Conservation (phyloP, 2,888 invertebrate genomes). For the Gryllus longicercus region DNA sequence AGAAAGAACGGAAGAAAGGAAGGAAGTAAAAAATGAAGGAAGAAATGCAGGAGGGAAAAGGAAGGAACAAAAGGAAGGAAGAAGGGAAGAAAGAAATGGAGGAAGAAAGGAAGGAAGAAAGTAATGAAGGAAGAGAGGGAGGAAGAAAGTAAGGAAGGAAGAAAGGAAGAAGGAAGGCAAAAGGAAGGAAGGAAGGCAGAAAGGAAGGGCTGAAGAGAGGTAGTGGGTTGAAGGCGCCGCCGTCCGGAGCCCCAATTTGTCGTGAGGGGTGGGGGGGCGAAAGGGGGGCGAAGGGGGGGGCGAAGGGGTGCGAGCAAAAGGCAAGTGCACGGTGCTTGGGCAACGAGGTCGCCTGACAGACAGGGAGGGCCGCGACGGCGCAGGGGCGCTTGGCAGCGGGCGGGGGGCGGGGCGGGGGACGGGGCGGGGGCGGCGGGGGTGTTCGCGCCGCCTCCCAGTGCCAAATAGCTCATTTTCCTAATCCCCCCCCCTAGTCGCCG, state of each 20-base stretch:
- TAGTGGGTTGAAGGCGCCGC: no score
- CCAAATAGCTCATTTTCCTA: conserved; percentile 9
- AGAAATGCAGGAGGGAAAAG: rapidly evolving
- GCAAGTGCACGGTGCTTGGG: background rate
- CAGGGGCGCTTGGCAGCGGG: background rate
- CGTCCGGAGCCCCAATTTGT: background rate
- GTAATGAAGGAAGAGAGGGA: no score
- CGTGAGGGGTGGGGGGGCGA: background rate
- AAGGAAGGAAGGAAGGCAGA: background rate
- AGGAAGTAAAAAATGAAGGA: no score
- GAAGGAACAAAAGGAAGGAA: no score
- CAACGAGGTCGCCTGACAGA: background rate
- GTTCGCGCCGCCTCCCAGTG: conserved; percentile 11
- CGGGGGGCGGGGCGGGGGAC: background rate
- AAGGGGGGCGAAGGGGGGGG: background rate
- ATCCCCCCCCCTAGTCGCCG: background rate
- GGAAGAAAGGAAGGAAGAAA: no score
- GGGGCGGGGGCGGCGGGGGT: background rate
- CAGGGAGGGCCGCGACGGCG: background rate
- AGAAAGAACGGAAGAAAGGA: no score
- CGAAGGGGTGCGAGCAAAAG: background rate
- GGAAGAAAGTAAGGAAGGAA: background rate
- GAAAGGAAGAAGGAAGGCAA: background rate
- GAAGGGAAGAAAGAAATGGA: no score
- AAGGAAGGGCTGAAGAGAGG: background rate